A percentile compares a stretch with the other conserved stretches of the same genome.
Conservation (phyloP, 2,113 vertebrate species). For the Porphyrio hochstetteri region DNA sequence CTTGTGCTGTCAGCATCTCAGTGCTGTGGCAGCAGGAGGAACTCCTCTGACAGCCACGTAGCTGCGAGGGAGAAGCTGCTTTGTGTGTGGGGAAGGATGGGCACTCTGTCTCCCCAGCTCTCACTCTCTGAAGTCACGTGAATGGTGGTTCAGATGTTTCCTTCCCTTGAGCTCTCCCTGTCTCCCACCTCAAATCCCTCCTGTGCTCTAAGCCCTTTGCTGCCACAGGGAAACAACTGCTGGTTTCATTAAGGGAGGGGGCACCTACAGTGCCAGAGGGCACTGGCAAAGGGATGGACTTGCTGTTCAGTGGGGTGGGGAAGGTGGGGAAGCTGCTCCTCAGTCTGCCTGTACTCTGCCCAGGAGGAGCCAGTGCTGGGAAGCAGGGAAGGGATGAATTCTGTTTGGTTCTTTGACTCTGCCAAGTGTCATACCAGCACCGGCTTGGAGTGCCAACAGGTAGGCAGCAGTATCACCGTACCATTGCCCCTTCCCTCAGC, state of each 20-base stretch:
- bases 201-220: background rate
- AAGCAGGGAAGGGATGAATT: background rate
- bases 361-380: background rate
- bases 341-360: background rate
- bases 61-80: background rate
- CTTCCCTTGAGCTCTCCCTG: background rate
- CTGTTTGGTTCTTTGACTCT: background rate
- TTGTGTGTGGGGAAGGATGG: background rate
- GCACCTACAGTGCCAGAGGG: background rate
- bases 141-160: background rate
- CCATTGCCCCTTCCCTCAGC: background rate
- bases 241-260: background rate
- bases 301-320: background rate
- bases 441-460: background rate
- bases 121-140: accelerated
- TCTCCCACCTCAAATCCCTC: background rate
- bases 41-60: background rate
- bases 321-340: background rate
- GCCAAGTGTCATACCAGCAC: accelerated
- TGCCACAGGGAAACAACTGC: background rate
- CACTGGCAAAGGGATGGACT: background rate
- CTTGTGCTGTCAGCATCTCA: background rate
- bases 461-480: background rate
- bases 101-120: accelerated
- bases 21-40: background rate